Base-by-base conservation (phyloP, 1,140 invertebrate genomes). In the Adoxophyes honmai region DNA sequence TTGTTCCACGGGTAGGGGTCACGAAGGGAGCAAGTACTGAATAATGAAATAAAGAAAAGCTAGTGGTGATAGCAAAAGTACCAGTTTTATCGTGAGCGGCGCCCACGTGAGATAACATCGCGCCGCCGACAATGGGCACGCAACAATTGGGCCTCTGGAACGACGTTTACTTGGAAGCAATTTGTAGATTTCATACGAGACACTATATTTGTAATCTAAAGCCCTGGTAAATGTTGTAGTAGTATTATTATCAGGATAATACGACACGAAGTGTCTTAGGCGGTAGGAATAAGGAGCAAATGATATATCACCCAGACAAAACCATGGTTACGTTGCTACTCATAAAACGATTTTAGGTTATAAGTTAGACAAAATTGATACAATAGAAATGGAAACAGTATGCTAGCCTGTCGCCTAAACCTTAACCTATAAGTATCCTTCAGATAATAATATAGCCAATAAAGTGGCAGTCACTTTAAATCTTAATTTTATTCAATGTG, bases 51-150 rank as follows among this genome's bases (percentile, higher is more conserved):
- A 55, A 68, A 63, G 65, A 71, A 68, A 60, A 59, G 51, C 57
- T 18, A 57, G 55, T 62, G 60, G 70, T 64, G 69, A 65, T 59
- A 68, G 61, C 60, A 57, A 64, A 71, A 63, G 70, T 68, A 74
- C 71, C 65, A 52, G 64, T 64, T 66, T 75, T 75, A 76, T 81
- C 77, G 73, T 75, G 73, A 75, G 66, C 70, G 21, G 70, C 79
- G 73, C 75, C 76, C 68, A 74, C 79, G 66, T 55, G 51, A 63
- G 74, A 81, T 78, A 76, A 60, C 67, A 81, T 81, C 79, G 63
- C 66, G 33, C 55, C 57, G 68, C 59, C 65, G 52, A 72, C 72
- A 78, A 78, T 75, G 70, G 60, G 61, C 59, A 55, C 59, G 69
- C 68, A 64, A 73, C 42, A 83, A 83, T 80, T 78, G 68, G 73